These are phyloP conservation scores for Cyprinodon tularosa DNA, from an alignment of 2,113 vertebrate genomes.

Conservation along the genomic window DNA sequence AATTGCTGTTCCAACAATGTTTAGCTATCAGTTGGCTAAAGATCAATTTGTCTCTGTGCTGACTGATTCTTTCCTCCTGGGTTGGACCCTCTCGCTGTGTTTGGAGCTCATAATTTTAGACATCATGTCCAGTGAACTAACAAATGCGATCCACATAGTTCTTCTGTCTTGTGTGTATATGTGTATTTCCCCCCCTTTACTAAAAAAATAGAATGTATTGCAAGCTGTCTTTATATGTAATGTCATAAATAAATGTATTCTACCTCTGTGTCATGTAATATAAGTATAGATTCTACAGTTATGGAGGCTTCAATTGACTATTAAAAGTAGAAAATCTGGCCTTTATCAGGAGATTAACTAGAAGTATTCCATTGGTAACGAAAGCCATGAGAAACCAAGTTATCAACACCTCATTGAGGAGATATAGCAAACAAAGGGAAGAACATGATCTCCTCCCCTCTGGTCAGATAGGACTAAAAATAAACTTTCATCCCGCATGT, in stretches of 20 bases:
- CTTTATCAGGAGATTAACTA: too few relatives aligned
- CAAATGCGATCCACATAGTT: conserved; percentile 15
- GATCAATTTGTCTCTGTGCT: conserved; percentile 68
- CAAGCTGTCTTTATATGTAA: not conserved
- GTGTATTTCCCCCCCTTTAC: not conserved
- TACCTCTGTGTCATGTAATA: not conserved
- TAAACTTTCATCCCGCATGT: not conserved
- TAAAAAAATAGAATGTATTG: not conserved
- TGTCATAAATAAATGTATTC: not conserved
- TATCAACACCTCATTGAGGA: not conserved
- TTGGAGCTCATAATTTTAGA: conserved; percentile 52
- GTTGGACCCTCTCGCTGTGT: conserved; percentile 29
- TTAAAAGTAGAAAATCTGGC: too few relatives aligned
- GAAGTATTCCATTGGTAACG: too few relatives aligned
- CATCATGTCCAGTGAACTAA: conserved; percentile 31
- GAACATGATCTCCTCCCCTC: too few relatives aligned
- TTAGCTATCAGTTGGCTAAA: conserved; percentile 50
- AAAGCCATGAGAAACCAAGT: not conserved
- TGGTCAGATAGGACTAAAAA: not conserved
- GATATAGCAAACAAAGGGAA: too few relatives aligned
- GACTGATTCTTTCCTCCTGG: conserved; percentile 73
- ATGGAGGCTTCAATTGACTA: too few relatives aligned
- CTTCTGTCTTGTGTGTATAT: conserved; percentile 6
- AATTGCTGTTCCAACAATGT: conserved; percentile 45
- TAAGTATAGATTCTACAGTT: too few relatives aligned